Evolutionary conservation across 30 jellyfish, hydroid and myxozoan genomes (phyloP), one percentile per base, ranked within the genome.

Genomic region (Calvadosia cruxmelitensis): DNA sequence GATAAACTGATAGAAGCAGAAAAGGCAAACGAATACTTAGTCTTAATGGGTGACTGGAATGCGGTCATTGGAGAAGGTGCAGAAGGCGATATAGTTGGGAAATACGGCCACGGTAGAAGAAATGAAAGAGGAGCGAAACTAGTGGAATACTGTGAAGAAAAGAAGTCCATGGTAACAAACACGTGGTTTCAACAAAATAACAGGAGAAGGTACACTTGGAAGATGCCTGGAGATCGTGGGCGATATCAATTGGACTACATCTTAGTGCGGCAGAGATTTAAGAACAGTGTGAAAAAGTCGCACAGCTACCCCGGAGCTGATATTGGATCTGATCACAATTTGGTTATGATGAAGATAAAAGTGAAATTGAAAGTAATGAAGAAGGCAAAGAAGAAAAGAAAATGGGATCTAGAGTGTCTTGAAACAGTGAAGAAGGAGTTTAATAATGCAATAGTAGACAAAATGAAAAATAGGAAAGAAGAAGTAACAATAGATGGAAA

Each of bases 251-350:
- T 75, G 52, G 78, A 74, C 34, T 74, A 63, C 29, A 74, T 64
- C 52, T 16, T 67, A 29, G 42, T 63, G 23, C 36, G 30, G 1
- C 15, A 49, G 34, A 66, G 85, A 74, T 74, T 53, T 36, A 23
- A 49, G n/a, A 34, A 63, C 48, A 23, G 29, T 5, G 75, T 73
- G 30, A 33, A 63, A 52, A n/a, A 64, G 2, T 27, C 49, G 2
- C 7, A 53, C 42, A 49, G 72, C 0, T 65, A 63, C 66, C 48
- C 64, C 31, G 66, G 49, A 65, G 79, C 78, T 10, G 85, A 75
- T 48, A 65, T 65, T 48, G 85, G 78, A 24, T 63, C 79, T 50
- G 70, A 75, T 61, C 85, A 75, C 34, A 71, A 42, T 61, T 71
- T 63, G 25, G 80, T 75, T 27, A 63, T 65, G 79, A 50, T 48